Evolutionary conservation across 1,140 invertebrate genomes (phyloP).

Genomic region (Triops cancriformis): DNA sequence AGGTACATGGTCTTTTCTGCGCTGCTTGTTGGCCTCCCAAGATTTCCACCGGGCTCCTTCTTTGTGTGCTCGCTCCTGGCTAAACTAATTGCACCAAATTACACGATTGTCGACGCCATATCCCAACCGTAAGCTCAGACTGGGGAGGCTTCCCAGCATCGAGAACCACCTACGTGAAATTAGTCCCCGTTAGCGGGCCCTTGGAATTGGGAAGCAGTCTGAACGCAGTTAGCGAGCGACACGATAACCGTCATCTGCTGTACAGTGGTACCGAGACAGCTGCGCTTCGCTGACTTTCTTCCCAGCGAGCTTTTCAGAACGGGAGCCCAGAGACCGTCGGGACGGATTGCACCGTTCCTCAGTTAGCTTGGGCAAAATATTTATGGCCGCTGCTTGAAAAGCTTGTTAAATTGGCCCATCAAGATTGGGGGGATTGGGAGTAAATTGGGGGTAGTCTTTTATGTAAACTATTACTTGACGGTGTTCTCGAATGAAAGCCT

Average conservation of each 20-base stretch:
- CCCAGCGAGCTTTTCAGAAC: background rate
- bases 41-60: background rate
- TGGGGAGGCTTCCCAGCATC: background rate
- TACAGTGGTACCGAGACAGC: background rate
- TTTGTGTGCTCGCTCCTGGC: background rate
- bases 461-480: background rate
- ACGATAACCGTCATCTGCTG: slow-evolving; percentile 5
- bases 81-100: slow-evolving; percentile 6
- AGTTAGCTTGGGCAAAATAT: background rate
- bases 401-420: slow-evolving; percentile 5
- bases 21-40: background rate
- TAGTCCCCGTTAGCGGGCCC: slow-evolving; percentile 1
- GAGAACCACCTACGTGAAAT: background rate
- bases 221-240: background rate
- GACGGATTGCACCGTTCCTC: background rate
- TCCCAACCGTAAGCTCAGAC: background rate
- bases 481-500: background rate
- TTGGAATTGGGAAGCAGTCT: slow-evolving; percentile 2
- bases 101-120: slow-evolving; percentile 3
- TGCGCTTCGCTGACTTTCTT: background rate
- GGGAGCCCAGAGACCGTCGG: background rate
- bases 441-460: background rate
- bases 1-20: background rate
- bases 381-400: background rate
- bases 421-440: background rate